Percentiles rank a stretch among this genome's conserved stretches.
Conservation (phyloP, 2,113 vertebrate species). For the Egretta garzetta region DNA sequence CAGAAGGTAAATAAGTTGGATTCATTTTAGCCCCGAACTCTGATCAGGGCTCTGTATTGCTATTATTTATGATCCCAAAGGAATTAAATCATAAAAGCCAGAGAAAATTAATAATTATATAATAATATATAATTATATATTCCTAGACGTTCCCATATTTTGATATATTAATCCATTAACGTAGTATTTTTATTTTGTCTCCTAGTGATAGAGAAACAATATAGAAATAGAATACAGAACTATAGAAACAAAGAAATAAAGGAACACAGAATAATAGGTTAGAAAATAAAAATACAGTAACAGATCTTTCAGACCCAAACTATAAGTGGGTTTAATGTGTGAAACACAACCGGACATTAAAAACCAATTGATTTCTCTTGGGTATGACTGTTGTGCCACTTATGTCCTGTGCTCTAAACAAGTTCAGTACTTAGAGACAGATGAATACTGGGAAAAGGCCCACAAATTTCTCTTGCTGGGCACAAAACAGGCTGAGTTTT, state of each 20-base stretch:
- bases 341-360: neutral
- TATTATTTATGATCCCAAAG: neutral
- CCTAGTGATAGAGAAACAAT: neutral
- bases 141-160: neutral
- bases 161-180: neutral
- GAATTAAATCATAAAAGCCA: neutral
- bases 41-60: neutral
- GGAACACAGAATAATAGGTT: neutral
- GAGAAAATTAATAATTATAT: neutral
- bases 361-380: neutral
- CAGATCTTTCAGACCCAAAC: neutral
- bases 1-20: neutral
- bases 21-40: neutral
- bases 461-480: neutral
- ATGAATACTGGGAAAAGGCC: neutral
- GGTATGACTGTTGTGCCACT: neutral
- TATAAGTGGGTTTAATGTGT: neutral
- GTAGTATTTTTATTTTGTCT: neutral
- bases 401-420: neutral
- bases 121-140: neutral
- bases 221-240: neutral
- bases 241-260: neutral
- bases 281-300: neutral
- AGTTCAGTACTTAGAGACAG: neutral
- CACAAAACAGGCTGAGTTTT: neutral